A percentile compares a stretch with the other conserved stretches of the same genome.
These are phyloP conservation scores for Drosophila buzzatii DNA, from an alignment of 2,888 invertebrate genomes.

Conservation along the genomic window DNA sequence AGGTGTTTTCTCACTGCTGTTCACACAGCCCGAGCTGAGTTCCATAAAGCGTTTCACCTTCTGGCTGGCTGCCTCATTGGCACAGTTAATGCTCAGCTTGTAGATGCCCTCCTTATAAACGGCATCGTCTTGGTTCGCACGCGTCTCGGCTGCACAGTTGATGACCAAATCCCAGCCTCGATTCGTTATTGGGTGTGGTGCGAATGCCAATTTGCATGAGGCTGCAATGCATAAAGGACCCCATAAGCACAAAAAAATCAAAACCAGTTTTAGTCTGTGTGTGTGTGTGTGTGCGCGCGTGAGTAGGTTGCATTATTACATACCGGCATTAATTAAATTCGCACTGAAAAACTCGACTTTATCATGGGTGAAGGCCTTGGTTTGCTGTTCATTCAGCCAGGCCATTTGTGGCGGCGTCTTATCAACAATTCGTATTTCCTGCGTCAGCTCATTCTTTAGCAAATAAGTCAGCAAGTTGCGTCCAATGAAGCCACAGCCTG, in stretches of 20 bases:
- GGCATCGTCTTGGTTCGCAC: conserved; percentile 94
- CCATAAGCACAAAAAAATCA: not conserved
- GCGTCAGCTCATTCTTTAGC: conserved; percentile 91
- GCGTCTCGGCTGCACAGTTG: conserved; percentile 96
- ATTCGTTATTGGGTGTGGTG: conserved; percentile 86
- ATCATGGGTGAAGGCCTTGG: conserved; percentile 90
- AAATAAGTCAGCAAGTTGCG: conserved; percentile 94
- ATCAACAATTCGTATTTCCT: conserved; percentile 92
- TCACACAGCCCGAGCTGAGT: conserved; percentile 93
- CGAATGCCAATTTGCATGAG: conserved; percentile 92
- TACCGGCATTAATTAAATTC: conserved; percentile 95
- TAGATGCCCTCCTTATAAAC: conserved; percentile 96
- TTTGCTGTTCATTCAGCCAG: conserved; percentile 92
- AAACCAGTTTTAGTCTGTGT: conserved; percentile 58
- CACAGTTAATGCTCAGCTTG: conserved; percentile 93
- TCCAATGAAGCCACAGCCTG: conserved; percentile 97
- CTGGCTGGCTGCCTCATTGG: conserved; percentile 90
- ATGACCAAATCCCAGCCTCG: conserved; percentile 91
- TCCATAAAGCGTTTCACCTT: conserved; percentile 91
- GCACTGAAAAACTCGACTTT: conserved; percentile 95
- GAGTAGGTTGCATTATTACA: conserved; percentile 63
- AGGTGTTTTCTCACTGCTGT: conserved; percentile 91
- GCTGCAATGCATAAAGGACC: conserved; percentile 86
- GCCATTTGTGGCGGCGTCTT: conserved; percentile 97
- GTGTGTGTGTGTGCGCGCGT: conserved; percentile 1